phyloP scores from a whole-genome alignment of 2,113 vertebrate species.

The Sisor rabdophorus region DNA sequence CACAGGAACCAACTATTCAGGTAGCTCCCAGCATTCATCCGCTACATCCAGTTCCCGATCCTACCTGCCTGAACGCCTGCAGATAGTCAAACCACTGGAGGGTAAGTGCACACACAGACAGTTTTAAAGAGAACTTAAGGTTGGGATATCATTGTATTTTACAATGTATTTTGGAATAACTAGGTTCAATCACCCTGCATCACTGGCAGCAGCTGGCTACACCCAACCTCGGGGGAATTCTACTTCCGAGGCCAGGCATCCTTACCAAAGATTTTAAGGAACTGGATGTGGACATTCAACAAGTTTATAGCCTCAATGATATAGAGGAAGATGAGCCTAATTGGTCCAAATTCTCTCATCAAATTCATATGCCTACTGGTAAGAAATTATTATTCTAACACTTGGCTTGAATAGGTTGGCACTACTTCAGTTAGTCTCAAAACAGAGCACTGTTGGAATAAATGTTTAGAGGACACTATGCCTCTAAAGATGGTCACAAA shows the following conservation, averaged over 20 bases:
- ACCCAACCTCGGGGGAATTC: constrained; percentile 76
- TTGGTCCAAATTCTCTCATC: constrained; percentile 54
- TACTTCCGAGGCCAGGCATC: constrained; percentile 76
- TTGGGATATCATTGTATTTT: neutral
- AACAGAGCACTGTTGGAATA: neutral
- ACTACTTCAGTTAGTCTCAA: neutral
- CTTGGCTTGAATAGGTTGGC: neutral
- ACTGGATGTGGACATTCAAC: constrained; percentile 77
- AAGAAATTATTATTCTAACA: constrained; percentile 49
- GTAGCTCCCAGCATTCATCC: constrained; percentile 66
- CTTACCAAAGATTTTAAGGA: constrained; percentile 83
- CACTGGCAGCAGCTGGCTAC: constrained; percentile 85
- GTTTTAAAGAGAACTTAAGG: neutral
- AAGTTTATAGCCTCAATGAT: constrained; percentile 81
- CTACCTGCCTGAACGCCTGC: constrained; percentile 79
- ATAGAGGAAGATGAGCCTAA: constrained; percentile 83
- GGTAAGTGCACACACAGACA: constrained; percentile 58
- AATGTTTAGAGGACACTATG: neutral
- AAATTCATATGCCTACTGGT: constrained; percentile 64
- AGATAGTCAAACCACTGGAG: constrained; percentile 85
- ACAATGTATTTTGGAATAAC: neutral
- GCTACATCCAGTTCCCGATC: constrained; percentile 72
- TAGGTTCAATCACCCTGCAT: constrained; percentile 79
- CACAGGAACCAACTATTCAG: constrained; percentile 72
- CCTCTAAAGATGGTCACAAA: no score